A percentile compares a stretch with the other conserved stretches of the same genome.
phyloP scores from a whole-genome alignment of 2,113 vertebrate genomes.

The Atherinomorus stipes region DNA sequence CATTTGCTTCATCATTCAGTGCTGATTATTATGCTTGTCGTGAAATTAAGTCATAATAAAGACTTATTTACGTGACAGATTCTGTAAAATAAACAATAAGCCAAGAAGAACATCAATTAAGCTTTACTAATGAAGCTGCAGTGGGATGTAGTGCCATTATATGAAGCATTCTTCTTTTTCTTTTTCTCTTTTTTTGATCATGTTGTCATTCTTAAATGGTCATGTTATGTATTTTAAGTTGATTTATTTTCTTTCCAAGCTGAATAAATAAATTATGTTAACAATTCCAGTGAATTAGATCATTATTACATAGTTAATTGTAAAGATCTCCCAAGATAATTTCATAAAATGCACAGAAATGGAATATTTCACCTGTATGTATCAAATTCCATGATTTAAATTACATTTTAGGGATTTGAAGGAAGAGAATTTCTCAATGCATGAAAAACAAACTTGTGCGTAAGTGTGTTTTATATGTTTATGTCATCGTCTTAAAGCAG shows the following conservation, averaged over 20 bases:
- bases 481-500: too few species aligned
- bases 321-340: too few species aligned
- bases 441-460: too few species aligned
- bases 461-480: too few species aligned
- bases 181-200: not conserved
- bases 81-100: not conserved
- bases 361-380: too few species aligned
- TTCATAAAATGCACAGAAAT: too few species aligned
- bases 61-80: not conserved
- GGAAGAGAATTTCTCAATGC: too few species aligned
- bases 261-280: not conserved
- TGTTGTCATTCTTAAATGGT: not conserved
- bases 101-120: conserved; percentile 1
- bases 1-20: conserved; percentile 5
- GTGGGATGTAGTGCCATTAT: not conserved
- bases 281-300: not conserved
- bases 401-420: too few species aligned
- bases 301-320: too few species aligned
- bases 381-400: too few species aligned
- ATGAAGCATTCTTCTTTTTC: not conserved
- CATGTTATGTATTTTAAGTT: not conserved
- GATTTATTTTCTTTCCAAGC: not conserved
- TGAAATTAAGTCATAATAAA: not conserved
- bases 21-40: not conserved
- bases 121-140: not conserved